Conservation (phyloP, 2,888 invertebrate species). For the Gasteruption jaculator region DNA sequence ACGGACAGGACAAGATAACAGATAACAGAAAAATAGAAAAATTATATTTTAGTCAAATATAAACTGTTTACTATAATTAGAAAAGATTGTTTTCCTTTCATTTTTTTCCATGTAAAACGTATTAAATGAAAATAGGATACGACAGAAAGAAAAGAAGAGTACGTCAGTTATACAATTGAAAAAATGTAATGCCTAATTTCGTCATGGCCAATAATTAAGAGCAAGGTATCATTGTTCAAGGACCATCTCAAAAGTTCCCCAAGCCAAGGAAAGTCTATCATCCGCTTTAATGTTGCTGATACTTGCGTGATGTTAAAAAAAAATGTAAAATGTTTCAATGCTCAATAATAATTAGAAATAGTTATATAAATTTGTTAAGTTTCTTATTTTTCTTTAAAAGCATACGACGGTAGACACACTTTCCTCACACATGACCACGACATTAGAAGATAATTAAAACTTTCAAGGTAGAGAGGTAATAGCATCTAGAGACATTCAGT, state of each 20-base stretch:
- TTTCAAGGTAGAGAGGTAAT: slow-evolving; percentile 18
- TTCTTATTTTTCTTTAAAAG: background rate
- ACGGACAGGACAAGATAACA: slow-evolving; percentile 68
- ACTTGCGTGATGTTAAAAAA: background rate
- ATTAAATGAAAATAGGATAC: no score
- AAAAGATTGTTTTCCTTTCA: background rate
- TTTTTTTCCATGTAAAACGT: no score
- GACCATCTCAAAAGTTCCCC: slow-evolving; percentile 57
- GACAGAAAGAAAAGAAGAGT: no score
- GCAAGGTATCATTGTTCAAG: slow-evolving; percentile 49
- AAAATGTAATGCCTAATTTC: slow-evolving; percentile 26
- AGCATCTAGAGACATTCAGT: slow-evolving; percentile 49
- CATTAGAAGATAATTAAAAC: slow-evolving; percentile 21
- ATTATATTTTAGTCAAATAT: slow-evolving; percentile 36
- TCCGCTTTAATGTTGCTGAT: slow-evolving; percentile 15
- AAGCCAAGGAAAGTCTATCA: slow-evolving; percentile 46
- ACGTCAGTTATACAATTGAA: background rate
- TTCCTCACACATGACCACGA: slow-evolving; percentile 40
- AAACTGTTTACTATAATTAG: slow-evolving; percentile 7
- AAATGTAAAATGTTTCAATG: slow-evolving; percentile 4
- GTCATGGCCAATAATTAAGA: slow-evolving; percentile 32
- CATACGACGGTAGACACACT: slow-evolving; percentile 30
- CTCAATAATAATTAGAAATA: background rate
- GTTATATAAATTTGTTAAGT: background rate
- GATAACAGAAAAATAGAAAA: slow-evolving; percentile 60